Evolutionary conservation across 2,888 invertebrate genomes (phyloP).

Genomic region (Ditula angustiorana): DNA sequence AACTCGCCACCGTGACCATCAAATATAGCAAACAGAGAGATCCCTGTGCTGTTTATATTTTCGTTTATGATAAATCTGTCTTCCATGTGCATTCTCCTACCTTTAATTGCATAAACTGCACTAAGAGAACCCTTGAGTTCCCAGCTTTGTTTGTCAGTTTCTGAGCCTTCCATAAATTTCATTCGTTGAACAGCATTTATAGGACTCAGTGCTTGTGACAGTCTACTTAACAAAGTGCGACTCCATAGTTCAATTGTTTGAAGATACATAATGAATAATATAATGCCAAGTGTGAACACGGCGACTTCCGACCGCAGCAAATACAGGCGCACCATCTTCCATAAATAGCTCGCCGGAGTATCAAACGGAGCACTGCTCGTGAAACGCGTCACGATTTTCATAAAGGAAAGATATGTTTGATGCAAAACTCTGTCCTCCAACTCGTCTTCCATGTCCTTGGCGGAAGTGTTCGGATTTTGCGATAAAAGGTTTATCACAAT

Average conservation of each 20-base stretch:
- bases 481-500: slow-evolving; percentile 17
- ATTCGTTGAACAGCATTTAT: slow-evolving; percentile 86
- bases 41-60: slow-evolving; percentile 93
- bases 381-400: slow-evolving; percentile 94
- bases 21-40: slow-evolving; percentile 96
- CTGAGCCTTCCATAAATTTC: slow-evolving; percentile 83
- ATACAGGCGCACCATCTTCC: slow-evolving; percentile 92
- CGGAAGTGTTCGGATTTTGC: slow-evolving; percentile 39
- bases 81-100: slow-evolving; percentile 96
- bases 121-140: slow-evolving; percentile 90
- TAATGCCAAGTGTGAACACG: slow-evolving; percentile 88
- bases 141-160: slow-evolving; percentile 88
- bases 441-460: slow-evolving; percentile 94
- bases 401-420: slow-evolving; percentile 94
- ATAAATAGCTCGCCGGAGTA: slow-evolving; percentile 90
- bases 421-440: slow-evolving; percentile 94
- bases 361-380: slow-evolving; percentile 92
- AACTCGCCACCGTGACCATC: slow-evolving; percentile 98
- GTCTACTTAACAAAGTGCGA: slow-evolving; percentile 89
- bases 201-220: slow-evolving; percentile 88
- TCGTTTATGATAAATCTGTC: slow-evolving; percentile 96
- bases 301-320: slow-evolving; percentile 92
- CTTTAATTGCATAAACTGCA: slow-evolving; percentile 96
- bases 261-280: slow-evolving; percentile 91
- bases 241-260: slow-evolving; percentile 94